Base-by-base conservation (phyloP, 2,113 vertebrate species). In the Gallinago jamesoni region DNA sequence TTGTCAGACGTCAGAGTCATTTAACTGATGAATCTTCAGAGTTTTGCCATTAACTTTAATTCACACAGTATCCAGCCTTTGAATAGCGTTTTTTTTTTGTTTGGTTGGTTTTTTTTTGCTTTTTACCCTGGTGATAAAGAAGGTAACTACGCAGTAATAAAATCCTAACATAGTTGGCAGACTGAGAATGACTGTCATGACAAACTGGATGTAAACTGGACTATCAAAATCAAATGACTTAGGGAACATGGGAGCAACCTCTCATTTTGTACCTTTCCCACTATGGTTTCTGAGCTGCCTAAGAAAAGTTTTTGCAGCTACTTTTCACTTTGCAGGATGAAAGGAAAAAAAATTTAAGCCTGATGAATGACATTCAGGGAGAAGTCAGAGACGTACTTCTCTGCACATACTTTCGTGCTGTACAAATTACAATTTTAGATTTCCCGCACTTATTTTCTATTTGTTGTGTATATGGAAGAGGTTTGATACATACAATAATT, bases 41-140 rank as follows among this genome's bases (percentile, higher is more conserved):
- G 24, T 60, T 90, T 83, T 92, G 10, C 14, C 59, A 41, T 35
- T 57, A 68, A 45, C 10, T 69, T 90, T 52, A 45, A 56, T 33
- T 67, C 5, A 37, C 0, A 0, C 9, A 35, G 7, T 50, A 50
- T 24, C 11, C 6, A 66, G 56, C 1, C 2, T 35, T 82, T 91
- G 8, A 8, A 12, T 48, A 48, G 14, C 33, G 22, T 17, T 82
- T 90, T 47, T 28, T 82, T 87, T 47, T 28, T 27, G 12, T 18
- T 48, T 43, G 18, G 18, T 45, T 25, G 33, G 14, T 24, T 48
- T 52, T 28, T 12, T 28, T 55, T 70, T 50, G 7, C 3, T 41
- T 53, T 75, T 62, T 9, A 4, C 4, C 24, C 10, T 53, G 24
- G 3, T 74, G 30, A 69, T 74, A 48, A 74, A 91, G 12, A 31